phyloP scores from a whole-genome alignment of 2,888 invertebrate species.

The Cinara cedri region DNA sequence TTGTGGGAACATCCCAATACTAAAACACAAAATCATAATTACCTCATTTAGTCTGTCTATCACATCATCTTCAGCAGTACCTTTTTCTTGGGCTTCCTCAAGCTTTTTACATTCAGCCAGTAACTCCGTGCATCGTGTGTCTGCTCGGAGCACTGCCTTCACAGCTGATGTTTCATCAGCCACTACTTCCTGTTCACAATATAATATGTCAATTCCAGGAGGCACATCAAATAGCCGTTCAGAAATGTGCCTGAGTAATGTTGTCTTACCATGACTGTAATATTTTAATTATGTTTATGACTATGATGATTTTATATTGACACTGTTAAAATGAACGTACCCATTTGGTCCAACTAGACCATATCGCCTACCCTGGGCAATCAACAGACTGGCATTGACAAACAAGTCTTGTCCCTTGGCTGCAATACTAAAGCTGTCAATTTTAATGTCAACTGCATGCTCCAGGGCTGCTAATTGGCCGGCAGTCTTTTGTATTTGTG shows the following conservation, averaged over 20 bases:
- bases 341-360: constrained; percentile 99
- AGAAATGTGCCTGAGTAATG: constrained; percentile 89
- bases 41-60: constrained; percentile 84
- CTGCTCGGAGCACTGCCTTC: constrained; percentile 90
- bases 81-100: constrained; percentile 70
- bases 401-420: constrained; percentile 98
- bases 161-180: constrained; percentile 94
- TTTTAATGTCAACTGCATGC: constrained; percentile 96
- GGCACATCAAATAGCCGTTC: constrained; percentile 91
- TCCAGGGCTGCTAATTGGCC: constrained; percentile 80
- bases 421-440: constrained; percentile 94
- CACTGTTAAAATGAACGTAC: constrained; percentile 63
- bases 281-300: neutral
- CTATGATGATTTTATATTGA: too few relatives aligned
- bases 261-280: constrained; percentile 94
- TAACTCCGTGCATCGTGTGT: constrained; percentile 83
- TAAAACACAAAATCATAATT: constrained; percentile 57
- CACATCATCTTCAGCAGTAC: constrained; percentile 69
- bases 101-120: constrained; percentile 82
- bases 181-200: constrained; percentile 98
- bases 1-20: too few relatives aligned
- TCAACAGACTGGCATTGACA: constrained; percentile 90
- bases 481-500: constrained; percentile 75
- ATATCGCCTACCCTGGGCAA: constrained; percentile 92
- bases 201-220: constrained; percentile 91